Conservation (phyloP, 2,797 vertebrate species). For the Eulemur mongoz region DNA sequence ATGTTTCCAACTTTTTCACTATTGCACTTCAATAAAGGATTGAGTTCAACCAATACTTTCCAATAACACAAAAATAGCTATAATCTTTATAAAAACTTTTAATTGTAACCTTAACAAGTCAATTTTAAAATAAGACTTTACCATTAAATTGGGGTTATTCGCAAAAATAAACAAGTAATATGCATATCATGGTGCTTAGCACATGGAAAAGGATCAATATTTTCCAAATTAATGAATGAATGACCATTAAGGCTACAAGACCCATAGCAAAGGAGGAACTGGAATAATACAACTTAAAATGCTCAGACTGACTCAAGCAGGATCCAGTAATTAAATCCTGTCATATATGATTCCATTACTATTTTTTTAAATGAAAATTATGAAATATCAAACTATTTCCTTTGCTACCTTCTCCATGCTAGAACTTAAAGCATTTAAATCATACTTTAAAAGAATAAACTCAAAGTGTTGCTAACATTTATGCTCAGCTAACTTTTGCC, state of each 20-base stretch:
- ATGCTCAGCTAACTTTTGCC: not conserved
- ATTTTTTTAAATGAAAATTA: not conserved
- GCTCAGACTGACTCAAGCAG: not conserved
- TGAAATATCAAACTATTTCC: not conserved
- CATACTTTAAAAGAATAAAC: constrained; percentile 12
- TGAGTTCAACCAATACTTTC: not conserved
- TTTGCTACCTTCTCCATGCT: not conserved
- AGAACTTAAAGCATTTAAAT: not conserved
- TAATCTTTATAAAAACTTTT: not conserved
- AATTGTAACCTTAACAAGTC: not conserved
- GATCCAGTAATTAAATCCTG: not conserved
- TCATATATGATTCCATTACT: not conserved
- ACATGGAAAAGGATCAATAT: not conserved
- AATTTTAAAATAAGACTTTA: not conserved
- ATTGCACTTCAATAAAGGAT: not conserved
- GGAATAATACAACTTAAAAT: not conserved
- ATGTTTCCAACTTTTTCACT: not conserved
- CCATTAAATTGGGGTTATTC: not conserved
- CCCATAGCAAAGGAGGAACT: not conserved
- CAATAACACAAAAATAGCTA: not conserved
- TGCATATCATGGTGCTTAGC: not conserved
- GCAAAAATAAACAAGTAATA: not conserved
- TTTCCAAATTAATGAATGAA: constrained; percentile 14
- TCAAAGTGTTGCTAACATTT: not conserved
- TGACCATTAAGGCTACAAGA: not conserved